A percentile compares a stretch with the other conserved stretches of the same genome.
These are phyloP conservation scores for Rachycentron canadum DNA, from an alignment of 2,797 vertebrate genomes.

Conservation along the genomic window DNA sequence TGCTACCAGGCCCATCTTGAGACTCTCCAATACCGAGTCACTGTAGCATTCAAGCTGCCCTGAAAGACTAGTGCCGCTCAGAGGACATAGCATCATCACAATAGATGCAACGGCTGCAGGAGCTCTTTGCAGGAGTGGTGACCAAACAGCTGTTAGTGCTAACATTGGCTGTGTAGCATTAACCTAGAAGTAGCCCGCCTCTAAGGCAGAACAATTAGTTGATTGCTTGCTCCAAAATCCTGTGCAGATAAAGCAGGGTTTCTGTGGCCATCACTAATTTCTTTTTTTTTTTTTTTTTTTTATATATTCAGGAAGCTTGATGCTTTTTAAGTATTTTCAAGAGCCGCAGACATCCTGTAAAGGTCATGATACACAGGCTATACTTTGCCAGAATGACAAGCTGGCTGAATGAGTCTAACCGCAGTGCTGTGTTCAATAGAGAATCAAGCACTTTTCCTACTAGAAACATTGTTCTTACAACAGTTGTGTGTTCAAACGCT, in stretches of 20 bases:
- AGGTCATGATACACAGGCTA: not conserved
- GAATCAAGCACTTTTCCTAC: not conserved
- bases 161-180: too few species aligned
- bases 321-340: not conserved
- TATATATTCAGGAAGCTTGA: not conserved
- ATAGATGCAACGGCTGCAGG: too few species aligned
- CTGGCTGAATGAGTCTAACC: not conserved
- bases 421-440: not conserved
- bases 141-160: too few species aligned
- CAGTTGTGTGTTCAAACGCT: not conserved
- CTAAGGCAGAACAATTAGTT: not conserved
- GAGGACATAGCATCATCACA: too few species aligned
- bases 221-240: not conserved
- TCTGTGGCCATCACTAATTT: not conserved
- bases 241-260: too few species aligned
- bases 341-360: not conserved
- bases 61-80: too few species aligned
- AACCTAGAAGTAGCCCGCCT: too few species aligned
- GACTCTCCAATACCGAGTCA: too few species aligned
- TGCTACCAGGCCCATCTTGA: too few species aligned
- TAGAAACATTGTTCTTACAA: not conserved
- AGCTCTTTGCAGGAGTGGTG: too few species aligned
- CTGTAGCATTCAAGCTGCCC: too few species aligned
- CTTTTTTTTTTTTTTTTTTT: too few species aligned
- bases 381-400: not conserved